Evolutionary conservation across 1,140 invertebrate species (phyloP).

Genomic region (Phocides pigmalion): DNA sequence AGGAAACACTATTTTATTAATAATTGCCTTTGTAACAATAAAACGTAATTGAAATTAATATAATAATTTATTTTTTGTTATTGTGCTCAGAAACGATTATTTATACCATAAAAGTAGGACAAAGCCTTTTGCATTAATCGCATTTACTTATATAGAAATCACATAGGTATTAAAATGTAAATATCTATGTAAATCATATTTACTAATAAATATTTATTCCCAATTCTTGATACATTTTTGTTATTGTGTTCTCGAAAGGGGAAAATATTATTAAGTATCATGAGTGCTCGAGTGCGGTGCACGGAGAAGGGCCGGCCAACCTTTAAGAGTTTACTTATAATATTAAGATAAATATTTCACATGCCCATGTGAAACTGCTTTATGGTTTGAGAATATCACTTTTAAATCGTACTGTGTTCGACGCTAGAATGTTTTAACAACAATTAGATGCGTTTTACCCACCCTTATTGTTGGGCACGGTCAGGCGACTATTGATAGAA

Average conservation of each 20-base stretch:
- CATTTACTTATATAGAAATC: too few relatives aligned
- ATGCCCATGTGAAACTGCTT: slow-evolving; percentile 79
- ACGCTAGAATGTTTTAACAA: slow-evolving; percentile 76
- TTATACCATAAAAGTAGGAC: slow-evolving; percentile 13
- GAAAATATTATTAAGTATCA: slow-evolving; percentile 45
- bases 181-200: too few relatives aligned
- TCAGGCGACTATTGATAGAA: slow-evolving; percentile 58
- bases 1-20: too few relatives aligned
- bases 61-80: slow-evolving; percentile 17
- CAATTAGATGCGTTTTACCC: slow-evolving; percentile 79
- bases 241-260: not conserved
- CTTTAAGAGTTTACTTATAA: slow-evolving; percentile 80
- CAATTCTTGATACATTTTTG: not conserved
- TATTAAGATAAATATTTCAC: slow-evolving; percentile 83
- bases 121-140: not conserved
- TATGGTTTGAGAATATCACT: slow-evolving; percentile 81
- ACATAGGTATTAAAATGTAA: too few relatives aligned
- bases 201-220: too few relatives aligned
- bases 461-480: slow-evolving; percentile 63
- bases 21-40: too few relatives aligned
- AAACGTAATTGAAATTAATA: not conserved
- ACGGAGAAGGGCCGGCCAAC: slow-evolving; percentile 49
- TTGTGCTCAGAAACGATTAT: not conserved
- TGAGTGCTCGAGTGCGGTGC: slow-evolving; percentile 45
- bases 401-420: slow-evolving; percentile 77